phyloP scores from a whole-genome alignment of 2,888 invertebrate genomes.

The Mimachlamys varia region DNA sequence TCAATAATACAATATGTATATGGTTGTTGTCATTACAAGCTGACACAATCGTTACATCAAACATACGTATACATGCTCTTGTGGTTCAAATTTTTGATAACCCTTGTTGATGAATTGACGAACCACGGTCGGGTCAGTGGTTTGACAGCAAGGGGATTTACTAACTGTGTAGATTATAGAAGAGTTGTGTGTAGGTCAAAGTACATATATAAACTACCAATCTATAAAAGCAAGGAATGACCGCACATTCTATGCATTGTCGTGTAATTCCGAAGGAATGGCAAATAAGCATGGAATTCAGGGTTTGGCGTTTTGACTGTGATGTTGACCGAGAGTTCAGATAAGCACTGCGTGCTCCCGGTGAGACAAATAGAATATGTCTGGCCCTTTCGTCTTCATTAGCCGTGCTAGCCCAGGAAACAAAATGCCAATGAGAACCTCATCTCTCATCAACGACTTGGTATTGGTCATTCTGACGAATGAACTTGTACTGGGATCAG shows the following conservation, averaged over 20 bases:
- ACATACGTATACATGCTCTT: not conserved
- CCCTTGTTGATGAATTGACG: conserved; percentile 1
- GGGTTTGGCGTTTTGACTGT: conserved; percentile 15
- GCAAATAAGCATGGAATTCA: not conserved
- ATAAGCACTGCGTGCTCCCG: not conserved
- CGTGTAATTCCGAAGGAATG: not conserved
- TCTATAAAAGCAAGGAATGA: not conserved
- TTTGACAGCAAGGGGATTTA: not conserved
- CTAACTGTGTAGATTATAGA: not conserved
- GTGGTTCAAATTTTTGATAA: not conserved
- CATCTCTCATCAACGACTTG: not conserved
- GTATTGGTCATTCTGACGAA: conserved; percentile 1
- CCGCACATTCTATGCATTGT: not conserved
- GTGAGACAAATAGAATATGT: conserved; percentile 15
- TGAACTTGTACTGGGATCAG: not conserved
- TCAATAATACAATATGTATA: not conserved
- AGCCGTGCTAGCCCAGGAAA: not conserved
- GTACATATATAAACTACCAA: not conserved
- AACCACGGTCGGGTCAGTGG: not conserved
- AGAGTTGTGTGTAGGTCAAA: not conserved
- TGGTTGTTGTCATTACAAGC: not conserved
- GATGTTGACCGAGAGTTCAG: conserved; percentile 23
- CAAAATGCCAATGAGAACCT: conserved; percentile 9
- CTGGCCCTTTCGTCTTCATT: conserved; percentile 29
- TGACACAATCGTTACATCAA: not conserved